These are phyloP conservation scores for Patiria pectinifera DNA, from an alignment of 53 echinoderm and acorn worm genomes.

Conservation along the genomic window DNA sequence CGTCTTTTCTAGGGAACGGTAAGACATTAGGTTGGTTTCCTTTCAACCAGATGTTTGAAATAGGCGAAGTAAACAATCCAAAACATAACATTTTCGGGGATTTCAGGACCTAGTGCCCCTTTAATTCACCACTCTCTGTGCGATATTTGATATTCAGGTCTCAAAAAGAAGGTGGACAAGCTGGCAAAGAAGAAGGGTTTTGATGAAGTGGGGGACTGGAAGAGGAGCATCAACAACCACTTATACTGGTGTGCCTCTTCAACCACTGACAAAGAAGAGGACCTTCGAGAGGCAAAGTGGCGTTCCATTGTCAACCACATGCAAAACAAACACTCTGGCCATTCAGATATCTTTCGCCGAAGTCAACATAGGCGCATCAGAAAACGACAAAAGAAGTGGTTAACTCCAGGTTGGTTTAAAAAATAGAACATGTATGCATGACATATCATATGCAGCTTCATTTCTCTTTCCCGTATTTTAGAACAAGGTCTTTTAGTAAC, in stretches of 20 bases:
- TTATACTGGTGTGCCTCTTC: slow-evolving; percentile 31
- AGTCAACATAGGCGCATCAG: slow-evolving; percentile 2
- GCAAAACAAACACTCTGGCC: background rate
- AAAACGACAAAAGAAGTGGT: slow-evolving; percentile 23
- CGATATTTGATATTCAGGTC: slow-evolving; percentile 18
- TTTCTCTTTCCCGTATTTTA: background rate
- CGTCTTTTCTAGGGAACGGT: too few species aligned
- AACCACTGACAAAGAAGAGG: slow-evolving; percentile 10
- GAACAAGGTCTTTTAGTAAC: too few species aligned
- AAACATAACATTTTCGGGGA: too few species aligned
- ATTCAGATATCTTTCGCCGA: slow-evolving; percentile 6
- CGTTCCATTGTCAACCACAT: background rate
- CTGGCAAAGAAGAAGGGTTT: slow-evolving; percentile 29
- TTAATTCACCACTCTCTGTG: too few species aligned
- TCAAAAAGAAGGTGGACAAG: slow-evolving; percentile 25
- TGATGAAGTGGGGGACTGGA: slow-evolving; percentile 24
- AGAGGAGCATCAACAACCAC: slow-evolving; percentile 13
- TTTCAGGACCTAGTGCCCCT: too few species aligned
- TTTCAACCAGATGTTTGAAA: too few species aligned
- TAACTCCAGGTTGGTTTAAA: slow-evolving; percentile 28
- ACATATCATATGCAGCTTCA: background rate
- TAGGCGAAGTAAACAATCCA: too few species aligned
- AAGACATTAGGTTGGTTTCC: too few species aligned
- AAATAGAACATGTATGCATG: background rate
- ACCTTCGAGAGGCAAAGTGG: background rate